Conservation (phyloP, 2,797 vertebrate genomes). For the Parotocinclus haroldoi region DNA sequence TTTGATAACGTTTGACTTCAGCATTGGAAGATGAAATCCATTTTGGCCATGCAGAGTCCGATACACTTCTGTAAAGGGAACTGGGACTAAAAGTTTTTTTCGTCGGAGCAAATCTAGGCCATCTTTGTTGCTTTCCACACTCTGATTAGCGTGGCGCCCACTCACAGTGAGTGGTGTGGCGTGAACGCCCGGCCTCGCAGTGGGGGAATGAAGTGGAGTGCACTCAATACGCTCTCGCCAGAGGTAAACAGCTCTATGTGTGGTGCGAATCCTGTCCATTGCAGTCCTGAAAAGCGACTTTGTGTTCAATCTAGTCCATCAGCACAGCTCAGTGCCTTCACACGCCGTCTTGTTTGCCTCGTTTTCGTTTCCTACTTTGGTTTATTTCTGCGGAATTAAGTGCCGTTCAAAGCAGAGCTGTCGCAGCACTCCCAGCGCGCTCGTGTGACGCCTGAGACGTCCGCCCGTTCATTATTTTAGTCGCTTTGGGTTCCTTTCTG, state of each 20-base stretch:
- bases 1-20: too few relatives aligned
- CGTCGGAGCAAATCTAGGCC: constrained; percentile 7
- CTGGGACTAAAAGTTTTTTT: not conserved
- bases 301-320: constrained; percentile 26
- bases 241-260: constrained; percentile 31
- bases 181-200: not conserved
- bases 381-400: constrained; percentile 14
- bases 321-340: not conserved
- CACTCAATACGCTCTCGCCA: constrained; percentile 14
- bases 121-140: constrained; percentile 8
- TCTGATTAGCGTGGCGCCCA: constrained; percentile 13
- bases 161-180: constrained; percentile 15
- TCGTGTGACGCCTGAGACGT: constrained; percentile 23
- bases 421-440: constrained; percentile 26
- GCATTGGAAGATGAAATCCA: too few relatives aligned
- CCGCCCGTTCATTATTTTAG: constrained; percentile 26
- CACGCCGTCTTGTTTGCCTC: not conserved
- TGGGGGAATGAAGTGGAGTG: constrained; percentile 5
- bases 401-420: constrained; percentile 32
- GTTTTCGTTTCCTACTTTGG: not conserved
- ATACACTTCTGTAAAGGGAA: too few relatives aligned
- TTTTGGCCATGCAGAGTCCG: too few relatives aligned
- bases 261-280: constrained; percentile 26
- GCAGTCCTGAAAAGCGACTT: constrained; percentile 14
- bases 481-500: not conserved